Evolutionary conservation across 2,888 invertebrate genomes (phyloP), one percentile per base, ranked within the genome.

Genomic region (Scaptodrosophila latifasciaeformis): DNA sequence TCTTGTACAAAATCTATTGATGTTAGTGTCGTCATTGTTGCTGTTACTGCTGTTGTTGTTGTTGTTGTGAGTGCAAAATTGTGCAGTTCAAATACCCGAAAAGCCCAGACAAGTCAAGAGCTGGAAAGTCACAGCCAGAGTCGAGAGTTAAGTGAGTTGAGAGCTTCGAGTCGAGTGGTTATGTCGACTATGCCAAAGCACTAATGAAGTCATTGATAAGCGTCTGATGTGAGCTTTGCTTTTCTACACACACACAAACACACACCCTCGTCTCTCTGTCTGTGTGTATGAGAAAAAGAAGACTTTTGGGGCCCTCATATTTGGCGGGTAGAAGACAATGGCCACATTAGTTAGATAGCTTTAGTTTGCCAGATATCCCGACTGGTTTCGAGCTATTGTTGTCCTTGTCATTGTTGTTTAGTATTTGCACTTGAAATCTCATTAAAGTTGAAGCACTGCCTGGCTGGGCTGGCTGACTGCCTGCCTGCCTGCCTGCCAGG

Each of bases 121-220:
- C n/a, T n/a, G n/a, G n/a, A n/a, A n/a, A n/a, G n/a, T n/a, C n/a
- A n/a, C n/a, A n/a, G n/a, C n/a, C n/a, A n/a, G n/a, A n/a, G n/a
- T n/a, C n/a, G n/a, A 18, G 12, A 43, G n/a, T 21, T 5, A 29
- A 44, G 31, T 42, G 50, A 37, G 37, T 53, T 46, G 43, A 13
- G 48, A 54, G 59, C 30, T 51, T 54, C 51, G 53, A 52, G 65
- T 62, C 62, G 60, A 66, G 57, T 61, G 60, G n/a, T n/a, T n/a
- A n/a, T n/a, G n/a, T n/a, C n/a, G n/a, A n/a, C n/a, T n/a, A n/a
- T n/a, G n/a, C 43, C 50, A 44, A 49, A 51, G 47, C 76, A 56
- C 80, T 75, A 75, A 80, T 80, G 74, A 80, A 75, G 74, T 80
- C 74, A 75, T 80, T 75, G 74, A 75, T 75, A 80, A 75, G 74